phyloP scores from a whole-genome alignment of 2,113 vertebrate species.

The Manacus vitellinus region DNA sequence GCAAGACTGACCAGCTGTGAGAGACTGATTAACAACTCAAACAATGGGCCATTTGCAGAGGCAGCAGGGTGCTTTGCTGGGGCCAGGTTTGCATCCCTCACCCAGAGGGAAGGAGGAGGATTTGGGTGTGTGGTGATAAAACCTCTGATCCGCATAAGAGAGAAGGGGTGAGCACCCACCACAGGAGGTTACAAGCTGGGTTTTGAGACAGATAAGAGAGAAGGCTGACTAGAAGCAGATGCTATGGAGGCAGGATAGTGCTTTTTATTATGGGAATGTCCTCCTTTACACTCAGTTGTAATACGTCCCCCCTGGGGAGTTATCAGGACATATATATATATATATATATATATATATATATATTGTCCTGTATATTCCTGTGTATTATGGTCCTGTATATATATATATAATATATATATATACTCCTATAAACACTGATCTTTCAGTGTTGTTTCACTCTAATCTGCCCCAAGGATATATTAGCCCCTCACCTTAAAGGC shows the following conservation, averaged over 20 bases:
- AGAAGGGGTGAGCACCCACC: not conserved
- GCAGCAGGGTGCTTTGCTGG: not conserved
- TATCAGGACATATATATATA: not conserved
- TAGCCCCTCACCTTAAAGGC: not conserved
- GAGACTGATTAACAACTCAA: not conserved
- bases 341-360: not conserved
- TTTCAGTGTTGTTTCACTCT: not conserved
- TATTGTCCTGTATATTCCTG: too few species aligned
- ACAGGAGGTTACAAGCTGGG: not conserved
- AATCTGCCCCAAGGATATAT: not conserved
- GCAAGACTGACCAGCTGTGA: not conserved
- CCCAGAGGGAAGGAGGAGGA: not conserved
- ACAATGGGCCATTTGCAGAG: not conserved
- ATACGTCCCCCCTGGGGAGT: not conserved
- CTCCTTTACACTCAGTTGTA: not conserved
- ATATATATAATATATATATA: not conserved
- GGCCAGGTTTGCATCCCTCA: not conserved
- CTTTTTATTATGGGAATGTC: not conserved
- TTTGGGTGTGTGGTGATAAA: not conserved
- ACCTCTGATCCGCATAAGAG: not conserved
- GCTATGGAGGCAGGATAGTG: not conserved
- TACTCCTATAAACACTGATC: too few species aligned
- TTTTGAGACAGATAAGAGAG: not conserved
- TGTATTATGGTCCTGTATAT: too few species aligned
- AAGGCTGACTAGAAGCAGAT: not conserved